A percentile compares a stretch with the other conserved stretches of the same genome.
Evolutionary conservation across 2,113 vertebrate genomes (phyloP).

Genomic region (Sclerurus mexicanus): DNA sequence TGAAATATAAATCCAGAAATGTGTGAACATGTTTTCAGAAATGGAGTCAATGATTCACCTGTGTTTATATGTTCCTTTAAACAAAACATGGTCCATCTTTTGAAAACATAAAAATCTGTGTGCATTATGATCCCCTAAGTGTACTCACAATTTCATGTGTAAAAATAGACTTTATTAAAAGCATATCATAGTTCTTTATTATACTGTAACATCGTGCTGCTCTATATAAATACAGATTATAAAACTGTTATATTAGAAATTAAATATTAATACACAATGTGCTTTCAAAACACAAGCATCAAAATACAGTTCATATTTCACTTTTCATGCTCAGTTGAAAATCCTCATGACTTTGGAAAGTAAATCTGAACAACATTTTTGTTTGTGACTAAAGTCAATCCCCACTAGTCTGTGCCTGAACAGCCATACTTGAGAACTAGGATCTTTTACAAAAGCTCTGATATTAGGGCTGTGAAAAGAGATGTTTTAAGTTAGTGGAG

Average conservation of each 20-base stretch:
- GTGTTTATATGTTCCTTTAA: neutral
- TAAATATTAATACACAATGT: slow-evolving; percentile 53
- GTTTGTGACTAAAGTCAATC: neutral
- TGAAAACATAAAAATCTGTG: neutral
- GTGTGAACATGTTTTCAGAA: neutral
- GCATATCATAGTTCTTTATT: neutral
- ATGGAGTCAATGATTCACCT: neutral
- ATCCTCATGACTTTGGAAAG: neutral
- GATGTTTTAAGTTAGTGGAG: neutral
- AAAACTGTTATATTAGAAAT: slow-evolving; percentile 47
- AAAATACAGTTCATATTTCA: slow-evolving; percentile 21
- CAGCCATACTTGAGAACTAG: neutral
- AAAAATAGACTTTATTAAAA: slow-evolving; percentile 22
- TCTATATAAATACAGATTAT: slow-evolving; percentile 12
- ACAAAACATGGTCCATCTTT: neutral
- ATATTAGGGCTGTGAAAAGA: neutral
- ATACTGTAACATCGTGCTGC: neutral
- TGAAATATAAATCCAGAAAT: neutral
- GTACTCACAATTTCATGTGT: neutral
- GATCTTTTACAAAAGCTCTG: neutral
- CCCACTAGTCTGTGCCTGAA: neutral
- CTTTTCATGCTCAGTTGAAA: neutral
- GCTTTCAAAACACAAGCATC: neutral
- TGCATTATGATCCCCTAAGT: neutral
- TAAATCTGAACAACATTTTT: neutral